These are phyloP conservation scores for Ochlodes sylvanus DNA, from an alignment of 2,888 invertebrate species.

Conservation along the genomic window DNA sequence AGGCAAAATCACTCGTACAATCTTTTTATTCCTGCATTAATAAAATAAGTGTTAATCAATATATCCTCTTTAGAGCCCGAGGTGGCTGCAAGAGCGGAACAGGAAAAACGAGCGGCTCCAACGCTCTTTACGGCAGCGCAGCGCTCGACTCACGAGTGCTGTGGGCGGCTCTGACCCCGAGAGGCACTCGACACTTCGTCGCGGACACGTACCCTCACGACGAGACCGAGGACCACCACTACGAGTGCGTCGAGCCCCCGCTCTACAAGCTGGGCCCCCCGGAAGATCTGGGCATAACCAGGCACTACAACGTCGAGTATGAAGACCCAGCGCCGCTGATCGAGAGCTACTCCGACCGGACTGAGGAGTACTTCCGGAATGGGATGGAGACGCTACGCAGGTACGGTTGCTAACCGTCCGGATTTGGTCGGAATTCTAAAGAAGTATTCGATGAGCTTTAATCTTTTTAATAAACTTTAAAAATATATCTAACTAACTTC, in stretches of 20 bases:
- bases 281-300: constrained; percentile 86
- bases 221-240: constrained; percentile 88
- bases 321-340: constrained; percentile 91
- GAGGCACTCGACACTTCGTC: constrained; percentile 92
- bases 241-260: constrained; percentile 88
- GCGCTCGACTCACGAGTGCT: constrained; percentile 88
- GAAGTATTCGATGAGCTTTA: too few relatives aligned
- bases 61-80: constrained; percentile 62
- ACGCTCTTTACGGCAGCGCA: constrained; percentile 75
- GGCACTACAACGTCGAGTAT: constrained; percentile 92
- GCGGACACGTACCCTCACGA: constrained; percentile 87
- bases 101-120: constrained; percentile 80
- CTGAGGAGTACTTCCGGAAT: constrained; percentile 75
- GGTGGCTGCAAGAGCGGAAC: constrained; percentile 83
- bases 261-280: constrained; percentile 80
- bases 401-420: background rate
- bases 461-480: too few relatives aligned
- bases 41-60: too few relatives aligned
- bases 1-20: too few relatives aligned
- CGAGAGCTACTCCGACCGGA: constrained; percentile 87
- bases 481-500: too few relatives aligned
- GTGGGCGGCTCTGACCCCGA: constrained; percentile 94
- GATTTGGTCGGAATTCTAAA: too few relatives aligned
- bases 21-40: too few relatives aligned
- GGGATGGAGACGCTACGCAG: constrained; percentile 79